These are phyloP conservation scores for Cotesia glomerata DNA, from an alignment of 1,140 invertebrate genomes.

Conservation along the genomic window DNA sequence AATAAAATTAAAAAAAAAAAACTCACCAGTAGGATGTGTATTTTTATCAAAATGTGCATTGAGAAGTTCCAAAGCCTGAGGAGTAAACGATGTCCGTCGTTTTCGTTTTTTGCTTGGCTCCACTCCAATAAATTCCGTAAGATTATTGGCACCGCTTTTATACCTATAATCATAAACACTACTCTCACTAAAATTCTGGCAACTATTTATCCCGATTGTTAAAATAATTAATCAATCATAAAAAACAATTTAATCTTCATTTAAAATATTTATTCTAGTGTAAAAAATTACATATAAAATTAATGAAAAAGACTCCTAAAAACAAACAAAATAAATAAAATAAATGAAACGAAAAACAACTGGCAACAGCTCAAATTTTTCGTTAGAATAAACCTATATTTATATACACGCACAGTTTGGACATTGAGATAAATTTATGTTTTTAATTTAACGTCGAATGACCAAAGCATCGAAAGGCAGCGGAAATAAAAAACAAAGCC, in stretches of 20 bases:
- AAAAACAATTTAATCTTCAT: too few relatives aligned
- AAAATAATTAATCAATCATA: too few relatives aligned
- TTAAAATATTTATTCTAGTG: too few relatives aligned
- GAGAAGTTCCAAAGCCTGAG: constrained; percentile 91
- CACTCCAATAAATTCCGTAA: constrained; percentile 94
- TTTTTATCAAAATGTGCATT: constrained; percentile 96
- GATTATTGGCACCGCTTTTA: constrained; percentile 88
- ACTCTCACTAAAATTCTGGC: constrained; percentile 57
- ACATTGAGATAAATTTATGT: constrained; percentile 57
- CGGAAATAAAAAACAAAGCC: constrained; percentile 22
- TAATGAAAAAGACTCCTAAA: background rate
- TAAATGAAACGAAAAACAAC: constrained; percentile 25
- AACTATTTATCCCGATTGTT: constrained; percentile 8
- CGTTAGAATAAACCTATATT: background rate
- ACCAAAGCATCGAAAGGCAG: constrained; percentile 56
- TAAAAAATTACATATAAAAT: background rate
- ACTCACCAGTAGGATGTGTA: constrained; percentile 94
- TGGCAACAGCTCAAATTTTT: constrained; percentile 16
- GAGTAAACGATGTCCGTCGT: constrained; percentile 94
- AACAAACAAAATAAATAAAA: too few relatives aligned
- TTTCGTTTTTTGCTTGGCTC: constrained; percentile 97
- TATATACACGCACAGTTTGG: constrained; percentile 10
- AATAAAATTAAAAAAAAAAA: background rate
- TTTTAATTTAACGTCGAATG: constrained; percentile 63
- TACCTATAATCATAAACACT: constrained; percentile 73